Percentiles rank a stretch among this genome's conserved stretches.
Evolutionary conservation across 2,113 vertebrate species (phyloP).

Genomic region (Thinocorus orbignyianus): DNA sequence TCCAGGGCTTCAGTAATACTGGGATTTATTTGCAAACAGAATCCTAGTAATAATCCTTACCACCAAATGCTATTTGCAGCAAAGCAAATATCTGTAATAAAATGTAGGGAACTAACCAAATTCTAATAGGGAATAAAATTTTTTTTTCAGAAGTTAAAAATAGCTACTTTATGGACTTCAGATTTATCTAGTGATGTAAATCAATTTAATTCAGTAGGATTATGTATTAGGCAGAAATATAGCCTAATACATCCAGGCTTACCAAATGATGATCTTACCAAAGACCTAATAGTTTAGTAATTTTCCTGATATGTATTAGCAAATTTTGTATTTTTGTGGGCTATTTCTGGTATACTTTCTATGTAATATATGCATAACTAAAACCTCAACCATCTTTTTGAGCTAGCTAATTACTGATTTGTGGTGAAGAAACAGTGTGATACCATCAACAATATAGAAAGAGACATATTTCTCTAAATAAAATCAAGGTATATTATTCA

Average conservation of each 20-base stretch:
- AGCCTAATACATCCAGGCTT: background rate
- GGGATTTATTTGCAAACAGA: slow-evolving; percentile 18
- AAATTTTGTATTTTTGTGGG: background rate
- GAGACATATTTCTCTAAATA: background rate
- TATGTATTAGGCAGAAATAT: background rate
- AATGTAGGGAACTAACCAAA: background rate
- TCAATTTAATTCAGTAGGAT: slow-evolving; percentile 21
- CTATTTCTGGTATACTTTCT: background rate
- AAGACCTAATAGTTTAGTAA: background rate
- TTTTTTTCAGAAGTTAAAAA: background rate
- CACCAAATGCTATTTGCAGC: background rate
- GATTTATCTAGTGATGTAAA: slow-evolving; percentile 13
- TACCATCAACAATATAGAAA: background rate
- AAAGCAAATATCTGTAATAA: slow-evolving; percentile 8
- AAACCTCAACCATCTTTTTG: background rate
- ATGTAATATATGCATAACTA: background rate
- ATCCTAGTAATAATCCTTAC: background rate
- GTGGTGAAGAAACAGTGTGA: background rate
- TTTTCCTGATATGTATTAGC: background rate
- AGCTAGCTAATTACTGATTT: background rate
- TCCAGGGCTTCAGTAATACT: background rate
- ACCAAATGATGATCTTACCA: background rate
- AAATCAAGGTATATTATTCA: background rate
- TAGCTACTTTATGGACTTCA: background rate
- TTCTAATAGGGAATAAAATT: background rate